phyloP scores from a whole-genome alignment of 2,797 vertebrate genomes.

The Margarornis squamiger region DNA sequence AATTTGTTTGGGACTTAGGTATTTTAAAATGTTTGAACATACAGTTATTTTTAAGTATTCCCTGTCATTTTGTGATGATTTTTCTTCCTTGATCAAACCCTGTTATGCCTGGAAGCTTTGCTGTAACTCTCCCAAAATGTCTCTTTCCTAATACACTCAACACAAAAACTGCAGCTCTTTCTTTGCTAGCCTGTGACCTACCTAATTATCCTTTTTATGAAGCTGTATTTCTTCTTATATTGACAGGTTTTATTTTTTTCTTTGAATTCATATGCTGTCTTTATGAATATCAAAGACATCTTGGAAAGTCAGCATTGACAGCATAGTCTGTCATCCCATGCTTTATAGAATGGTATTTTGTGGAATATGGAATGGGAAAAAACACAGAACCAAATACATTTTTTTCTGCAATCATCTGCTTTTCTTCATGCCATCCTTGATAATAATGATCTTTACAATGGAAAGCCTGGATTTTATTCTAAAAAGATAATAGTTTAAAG shows the following conservation, averaged over 20 bases:
- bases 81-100: background rate
- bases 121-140: background rate
- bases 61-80: background rate
- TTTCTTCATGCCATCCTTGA: background rate
- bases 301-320: background rate
- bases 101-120: background rate
- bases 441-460: background rate
- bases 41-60: background rate
- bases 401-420: background rate
- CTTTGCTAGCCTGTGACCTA: constrained; percentile 16
- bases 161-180: background rate
- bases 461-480: background rate
- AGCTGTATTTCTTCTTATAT: constrained; percentile 5
- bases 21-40: background rate
- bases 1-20: background rate
- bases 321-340: background rate
- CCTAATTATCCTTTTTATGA: constrained; percentile 34
- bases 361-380: background rate
- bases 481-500: background rate
- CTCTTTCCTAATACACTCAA: background rate
- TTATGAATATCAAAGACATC: constrained; percentile 61
- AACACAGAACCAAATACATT: background rate
- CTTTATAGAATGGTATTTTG: background rate
- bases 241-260: background rate
- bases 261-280: constrained; percentile 1